These are phyloP conservation scores for Periophthalmus magnuspinnatus DNA, from an alignment of 2,797 vertebrate genomes.

Conservation along the genomic window DNA sequence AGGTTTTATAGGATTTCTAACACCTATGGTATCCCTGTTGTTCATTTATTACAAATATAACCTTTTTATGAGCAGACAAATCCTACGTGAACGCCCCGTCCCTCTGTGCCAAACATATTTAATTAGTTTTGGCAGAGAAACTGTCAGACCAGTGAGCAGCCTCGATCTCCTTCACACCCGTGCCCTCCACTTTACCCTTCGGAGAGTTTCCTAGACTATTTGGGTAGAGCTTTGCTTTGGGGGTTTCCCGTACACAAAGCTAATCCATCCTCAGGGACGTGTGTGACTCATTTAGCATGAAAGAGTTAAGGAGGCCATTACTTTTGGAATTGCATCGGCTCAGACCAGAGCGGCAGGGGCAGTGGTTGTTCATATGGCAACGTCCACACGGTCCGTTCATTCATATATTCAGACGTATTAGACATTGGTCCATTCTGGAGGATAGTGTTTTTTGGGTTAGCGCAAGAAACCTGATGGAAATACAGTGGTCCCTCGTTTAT, in stretches of 20 bases:
- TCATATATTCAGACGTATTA: not conserved
- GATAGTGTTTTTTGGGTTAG: not conserved
- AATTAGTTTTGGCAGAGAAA: constrained; percentile 15
- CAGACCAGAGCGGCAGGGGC: too few species aligned
- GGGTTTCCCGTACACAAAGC: not conserved
- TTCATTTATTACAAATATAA: constrained; percentile 1
- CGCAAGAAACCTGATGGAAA: not conserved
- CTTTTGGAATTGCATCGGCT: not conserved
- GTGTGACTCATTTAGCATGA: constrained; percentile 10
- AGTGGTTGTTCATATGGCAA: too few species aligned
- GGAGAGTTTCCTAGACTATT: not conserved
- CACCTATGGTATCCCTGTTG: not conserved
- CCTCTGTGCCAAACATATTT: constrained; percentile 4
- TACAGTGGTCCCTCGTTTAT: too few species aligned
- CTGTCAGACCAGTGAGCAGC: constrained; percentile 9
- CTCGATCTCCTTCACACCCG: constrained; percentile 5
- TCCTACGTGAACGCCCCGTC: not conserved
- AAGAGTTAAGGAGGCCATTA: constrained; percentile 3
- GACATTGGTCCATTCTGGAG: not conserved
- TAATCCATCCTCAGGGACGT: constrained; percentile 8
- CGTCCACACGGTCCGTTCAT: too few species aligned
- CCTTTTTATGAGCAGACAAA: not conserved
- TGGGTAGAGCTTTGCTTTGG: constrained; percentile 2
- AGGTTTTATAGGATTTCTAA: not conserved
- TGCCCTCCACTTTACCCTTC: constrained; percentile 1